These are phyloP conservation scores for Myoxocephalus aenaeus DNA, from an alignment of 2,797 vertebrate genomes.

Conservation along the genomic window DNA sequence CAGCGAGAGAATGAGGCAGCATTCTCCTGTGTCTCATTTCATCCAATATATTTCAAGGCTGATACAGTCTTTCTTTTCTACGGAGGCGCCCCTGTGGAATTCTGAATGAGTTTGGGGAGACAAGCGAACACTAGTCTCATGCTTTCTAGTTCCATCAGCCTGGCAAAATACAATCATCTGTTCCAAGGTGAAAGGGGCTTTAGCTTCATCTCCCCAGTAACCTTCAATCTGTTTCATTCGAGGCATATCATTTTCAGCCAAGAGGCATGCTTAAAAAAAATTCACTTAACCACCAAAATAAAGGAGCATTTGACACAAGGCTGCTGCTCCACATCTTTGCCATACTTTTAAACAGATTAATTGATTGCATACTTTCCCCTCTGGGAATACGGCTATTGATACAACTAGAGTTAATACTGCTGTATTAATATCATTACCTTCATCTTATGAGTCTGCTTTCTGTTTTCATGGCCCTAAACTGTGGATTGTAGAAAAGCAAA, in stretches of 20 bases:
- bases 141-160: constrained; percentile 54
- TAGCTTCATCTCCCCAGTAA: constrained; percentile 47
- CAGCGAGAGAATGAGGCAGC: constrained; percentile 63
- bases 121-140: constrained; percentile 53
- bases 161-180: constrained; percentile 71
- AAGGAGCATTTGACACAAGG: constrained; percentile 22
- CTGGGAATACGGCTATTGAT: constrained; percentile 25
- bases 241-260: constrained; percentile 43
- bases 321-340: constrained; percentile 37
- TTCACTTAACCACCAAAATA: constrained; percentile 42
- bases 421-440: not conserved
- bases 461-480: too few relatives aligned
- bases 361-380: constrained; percentile 48
- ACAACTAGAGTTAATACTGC: not conserved
- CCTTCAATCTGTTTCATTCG: constrained; percentile 46
- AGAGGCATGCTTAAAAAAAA: constrained; percentile 44
- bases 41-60: constrained; percentile 78
- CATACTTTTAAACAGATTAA: constrained; percentile 52
- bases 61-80: constrained; percentile 60
- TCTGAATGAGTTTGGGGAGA: constrained; percentile 62
- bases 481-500: not conserved
- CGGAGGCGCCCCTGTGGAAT: constrained; percentile 64
- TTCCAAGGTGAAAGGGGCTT: constrained; percentile 45
- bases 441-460: too few relatives aligned
- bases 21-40: constrained; percentile 76